Percentiles rank a stretch among this genome's conserved stretches.
Evolutionary conservation across 2,797 vertebrate species (phyloP).

Genomic region (Squalus acanthias): DNA sequence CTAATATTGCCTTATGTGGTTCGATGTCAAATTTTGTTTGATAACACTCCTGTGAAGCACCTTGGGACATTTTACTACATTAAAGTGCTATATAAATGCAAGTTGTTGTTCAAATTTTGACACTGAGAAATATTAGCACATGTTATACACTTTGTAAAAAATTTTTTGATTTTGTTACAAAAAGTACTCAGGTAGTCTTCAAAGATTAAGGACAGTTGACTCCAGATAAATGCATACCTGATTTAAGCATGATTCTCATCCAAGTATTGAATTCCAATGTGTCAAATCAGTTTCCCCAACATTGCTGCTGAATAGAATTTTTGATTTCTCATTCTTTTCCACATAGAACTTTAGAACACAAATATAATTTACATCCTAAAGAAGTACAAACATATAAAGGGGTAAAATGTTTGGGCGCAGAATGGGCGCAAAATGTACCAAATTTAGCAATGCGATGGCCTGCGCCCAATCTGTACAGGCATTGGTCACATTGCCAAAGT

Average conservation of each 20-base stretch:
- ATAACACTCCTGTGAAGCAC: neutral
- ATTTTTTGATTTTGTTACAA: neutral
- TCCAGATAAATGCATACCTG: neutral
- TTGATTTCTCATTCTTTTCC: neutral
- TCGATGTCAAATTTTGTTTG: neutral
- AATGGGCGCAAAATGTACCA: neutral
- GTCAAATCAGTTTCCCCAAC: neutral
- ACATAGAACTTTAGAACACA: neutral
- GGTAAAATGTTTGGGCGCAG: neutral
- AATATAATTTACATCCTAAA: neutral
- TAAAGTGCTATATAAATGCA: neutral
- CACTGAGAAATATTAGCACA: neutral
- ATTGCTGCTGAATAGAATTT: neutral
- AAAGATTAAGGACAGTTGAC: neutral
- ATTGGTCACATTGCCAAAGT: neutral
- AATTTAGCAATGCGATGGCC: neutral
- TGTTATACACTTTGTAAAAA: neutral
- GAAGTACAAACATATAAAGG: neutral
- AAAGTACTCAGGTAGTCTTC: neutral
- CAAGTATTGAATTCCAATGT: neutral
- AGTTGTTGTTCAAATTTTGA: neutral
- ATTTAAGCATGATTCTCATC: neutral
- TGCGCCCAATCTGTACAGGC: neutral
- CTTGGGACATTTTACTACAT: neutral
- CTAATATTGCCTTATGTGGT: neutral